Percentiles rank a stretch among this genome's conserved stretches.
Evolutionary conservation across 2,797 vertebrate genomes (phyloP).

Genomic region (Morelia viridis): DNA sequence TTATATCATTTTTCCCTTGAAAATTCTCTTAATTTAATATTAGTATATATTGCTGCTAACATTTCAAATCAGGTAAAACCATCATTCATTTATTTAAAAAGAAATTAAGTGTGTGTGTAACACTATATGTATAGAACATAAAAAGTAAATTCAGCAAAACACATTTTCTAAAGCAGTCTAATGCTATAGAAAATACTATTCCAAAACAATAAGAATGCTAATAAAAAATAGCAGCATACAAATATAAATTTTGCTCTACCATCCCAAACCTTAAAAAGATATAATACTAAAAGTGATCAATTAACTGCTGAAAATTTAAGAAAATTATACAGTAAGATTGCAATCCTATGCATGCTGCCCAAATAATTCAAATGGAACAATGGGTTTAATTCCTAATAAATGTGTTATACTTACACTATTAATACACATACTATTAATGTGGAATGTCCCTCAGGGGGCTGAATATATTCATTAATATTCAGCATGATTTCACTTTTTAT

Average conservation of each 20-base stretch:
- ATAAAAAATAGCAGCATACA: not conserved
- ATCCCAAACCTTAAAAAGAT: not conserved
- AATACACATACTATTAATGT: not conserved
- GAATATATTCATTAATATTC: not conserved
- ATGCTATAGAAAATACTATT: not conserved
- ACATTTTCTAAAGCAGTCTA: not conserved
- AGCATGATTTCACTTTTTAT: not conserved
- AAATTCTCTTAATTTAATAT: not conserved
- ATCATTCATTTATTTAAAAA: not conserved
- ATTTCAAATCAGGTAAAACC: not conserved
- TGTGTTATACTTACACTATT: not conserved
- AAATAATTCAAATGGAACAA: not conserved
- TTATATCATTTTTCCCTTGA: not conserved
- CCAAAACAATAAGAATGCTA: not conserved
- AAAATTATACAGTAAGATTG: not conserved
- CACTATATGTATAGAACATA: not conserved
- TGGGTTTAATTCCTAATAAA: not conserved
- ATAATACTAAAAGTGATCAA: not conserved
- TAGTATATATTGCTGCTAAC: slow-evolving; percentile 1
- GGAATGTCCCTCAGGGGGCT: not conserved
- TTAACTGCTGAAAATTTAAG: not conserved
- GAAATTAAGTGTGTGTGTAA: not conserved
- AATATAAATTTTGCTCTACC: not conserved
- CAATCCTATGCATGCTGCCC: not conserved
- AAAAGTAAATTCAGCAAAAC: not conserved